phyloP scores from a whole-genome alignment of 2,113 vertebrate species.

The Hippocampus comes region DNA sequence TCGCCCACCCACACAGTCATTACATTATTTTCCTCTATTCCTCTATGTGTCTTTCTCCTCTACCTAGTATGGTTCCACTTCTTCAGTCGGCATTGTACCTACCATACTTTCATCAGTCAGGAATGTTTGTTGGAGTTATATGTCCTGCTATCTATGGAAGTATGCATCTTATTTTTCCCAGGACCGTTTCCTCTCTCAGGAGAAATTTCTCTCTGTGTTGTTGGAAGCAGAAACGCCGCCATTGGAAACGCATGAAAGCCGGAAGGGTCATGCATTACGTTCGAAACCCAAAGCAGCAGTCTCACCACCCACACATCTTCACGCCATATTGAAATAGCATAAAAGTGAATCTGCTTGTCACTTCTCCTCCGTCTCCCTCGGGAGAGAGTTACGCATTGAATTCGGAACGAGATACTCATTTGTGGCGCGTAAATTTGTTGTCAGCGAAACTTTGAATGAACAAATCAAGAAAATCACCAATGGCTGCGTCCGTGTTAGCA shows the following conservation, averaged over 20 bases:
- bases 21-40: conserved; percentile 48
- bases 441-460: conserved; percentile 18
- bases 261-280: conserved; percentile 62
- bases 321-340: conserved; percentile 69
- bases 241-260: conserved; percentile 69
- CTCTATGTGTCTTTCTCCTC: conserved; percentile 16
- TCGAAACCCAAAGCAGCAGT: conserved; percentile 62
- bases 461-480: conserved; percentile 14
- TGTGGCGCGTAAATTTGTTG: conserved; percentile 16
- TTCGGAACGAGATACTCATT: conserved; percentile 51
- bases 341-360: conserved; percentile 60
- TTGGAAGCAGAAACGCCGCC: conserved; percentile 36
- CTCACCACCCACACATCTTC: conserved; percentile 68
- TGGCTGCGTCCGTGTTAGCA: conserved; percentile 9
- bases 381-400: conserved; percentile 46
- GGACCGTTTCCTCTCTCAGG: conserved; percentile 16
- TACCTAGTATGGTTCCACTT: conserved; percentile 8
- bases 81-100: conserved; percentile 24
- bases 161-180: conserved; percentile 6
- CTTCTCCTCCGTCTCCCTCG: conserved; percentile 43
- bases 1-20: conserved; percentile 51
- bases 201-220: conserved; percentile 25
- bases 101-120: conserved; percentile 12
- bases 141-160: conserved; percentile 8
- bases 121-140: conserved; percentile 13